phyloP scores from a whole-genome alignment of 1,140 invertebrate species.

The Pseudomyrmex pallidus region DNA sequence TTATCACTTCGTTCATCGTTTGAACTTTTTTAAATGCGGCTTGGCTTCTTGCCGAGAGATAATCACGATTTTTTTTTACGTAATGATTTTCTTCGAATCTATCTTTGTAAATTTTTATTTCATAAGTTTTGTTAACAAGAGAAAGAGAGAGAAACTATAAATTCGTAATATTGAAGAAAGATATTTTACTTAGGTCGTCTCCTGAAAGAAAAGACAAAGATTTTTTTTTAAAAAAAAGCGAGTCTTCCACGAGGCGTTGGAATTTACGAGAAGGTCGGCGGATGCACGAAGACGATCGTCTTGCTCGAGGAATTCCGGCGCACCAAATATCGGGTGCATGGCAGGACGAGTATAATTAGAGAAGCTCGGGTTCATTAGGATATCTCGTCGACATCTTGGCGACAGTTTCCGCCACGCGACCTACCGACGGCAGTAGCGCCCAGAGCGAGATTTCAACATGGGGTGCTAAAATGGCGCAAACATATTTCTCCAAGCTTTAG shows the following conservation, averaged over 20 bases:
- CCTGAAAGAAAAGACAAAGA: background rate
- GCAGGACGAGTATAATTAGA: conserved; percentile 76
- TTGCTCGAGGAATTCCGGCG: conserved; percentile 51
- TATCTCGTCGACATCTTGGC: conserved; percentile 74
- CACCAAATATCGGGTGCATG: conserved; percentile 20
- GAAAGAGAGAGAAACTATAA: background rate
- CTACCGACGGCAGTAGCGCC: conserved; percentile 57
- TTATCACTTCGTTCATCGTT: conserved; percentile 21
- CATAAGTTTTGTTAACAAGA: background rate
- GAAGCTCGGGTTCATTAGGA: conserved; percentile 78
- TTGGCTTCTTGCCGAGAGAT: background rate
- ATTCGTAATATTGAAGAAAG: background rate
- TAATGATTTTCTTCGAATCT: background rate
- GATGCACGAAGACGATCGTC: conserved; percentile 61
- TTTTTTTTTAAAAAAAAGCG: background rate
- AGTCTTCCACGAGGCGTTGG: conserved; percentile 3
- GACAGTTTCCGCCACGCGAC: conserved; percentile 74
- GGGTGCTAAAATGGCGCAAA: background rate
- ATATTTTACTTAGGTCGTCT: background rate
- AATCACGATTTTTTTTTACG: background rate
- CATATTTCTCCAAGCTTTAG: background rate
- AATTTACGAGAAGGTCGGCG: conserved; percentile 39
- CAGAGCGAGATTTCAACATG: conserved; percentile 1
- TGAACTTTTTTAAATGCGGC: background rate
- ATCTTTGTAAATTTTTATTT: background rate